Base-by-base conservation (phyloP, 1,140 invertebrate genomes). In the Bombus polaris region DNA sequence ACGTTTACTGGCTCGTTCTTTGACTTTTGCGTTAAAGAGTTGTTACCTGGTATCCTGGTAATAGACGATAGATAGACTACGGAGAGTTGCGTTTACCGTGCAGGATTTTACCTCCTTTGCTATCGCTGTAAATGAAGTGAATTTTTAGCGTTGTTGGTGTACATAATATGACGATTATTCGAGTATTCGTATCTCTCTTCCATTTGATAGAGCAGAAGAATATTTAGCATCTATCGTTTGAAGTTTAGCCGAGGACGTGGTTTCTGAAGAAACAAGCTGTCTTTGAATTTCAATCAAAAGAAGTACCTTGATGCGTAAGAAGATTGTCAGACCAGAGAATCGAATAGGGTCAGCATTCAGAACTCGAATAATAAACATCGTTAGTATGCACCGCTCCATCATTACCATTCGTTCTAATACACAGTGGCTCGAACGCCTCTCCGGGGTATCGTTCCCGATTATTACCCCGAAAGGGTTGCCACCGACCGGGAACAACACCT, bases 401-500 rank as follows among this genome's bases (percentile, higher is more conserved):
- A 93, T 93, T 93, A 92, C 91, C 92, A 94, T 94, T 94, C 92
- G 92, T 94, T 94, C 93, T 94, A 94, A 94, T 94, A 93, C 90
- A 83, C 84, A 71, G 57, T 59, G 72, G 83, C 84, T 88, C 90
- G 90, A 85, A 91, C 91, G 85, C 65, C 89, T 94, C 94, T 94
- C 94, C 73, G 81, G 94, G 94, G 94, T 87, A 91, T 93, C 94
- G 93, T 95, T 94, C 90, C 84, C 92, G 93, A 93, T 94, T 94
- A 95, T 94, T 94, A 95, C 93, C 85, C 91, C 88, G 91, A 94
- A 95, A 94, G 94, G 94, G 94, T 95, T 95, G 91, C 89, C 76
- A 80, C 88, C 85, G 86, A 83, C 44, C 75, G 85, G 89, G 85
- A 94, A 95, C 89, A 92, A 92, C 88, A 94, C 94, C 94, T 94